Evolutionary conservation across 2,888 invertebrate species (phyloP).

Genomic region (Euplexia lucipara): DNA sequence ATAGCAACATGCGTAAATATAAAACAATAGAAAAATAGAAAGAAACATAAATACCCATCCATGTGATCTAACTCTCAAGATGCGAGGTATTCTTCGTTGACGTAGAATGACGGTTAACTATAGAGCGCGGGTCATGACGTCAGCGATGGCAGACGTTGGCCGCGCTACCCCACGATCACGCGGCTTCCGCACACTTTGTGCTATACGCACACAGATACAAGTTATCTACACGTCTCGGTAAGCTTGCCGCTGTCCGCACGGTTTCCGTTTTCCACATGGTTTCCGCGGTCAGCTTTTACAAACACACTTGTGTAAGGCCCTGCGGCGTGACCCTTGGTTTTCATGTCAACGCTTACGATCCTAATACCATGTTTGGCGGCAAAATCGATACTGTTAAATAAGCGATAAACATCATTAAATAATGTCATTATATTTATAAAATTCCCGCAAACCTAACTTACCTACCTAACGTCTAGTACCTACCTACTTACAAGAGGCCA

Average conservation of each 20-base stretch:
- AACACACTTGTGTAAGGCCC: constrained; percentile 47
- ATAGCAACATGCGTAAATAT: constrained; percentile 1
- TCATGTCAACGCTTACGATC: constrained; percentile 40
- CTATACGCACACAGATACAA: constrained; percentile 37
- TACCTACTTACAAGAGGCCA: constrained; percentile 7
- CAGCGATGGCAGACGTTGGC: constrained; percentile 59
- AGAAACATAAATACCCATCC: neutral
- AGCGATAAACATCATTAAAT: neutral
- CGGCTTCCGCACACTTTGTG: constrained; percentile 67
- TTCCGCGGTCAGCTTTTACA: constrained; percentile 61
- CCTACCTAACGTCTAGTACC: constrained; percentile 10
- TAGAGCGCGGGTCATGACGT: constrained; percentile 68
- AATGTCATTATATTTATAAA: constrained; percentile 9
- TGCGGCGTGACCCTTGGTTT: constrained; percentile 43
- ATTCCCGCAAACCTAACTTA: constrained; percentile 25
- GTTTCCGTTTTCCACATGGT: constrained; percentile 69
- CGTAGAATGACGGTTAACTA: constrained; percentile 48
- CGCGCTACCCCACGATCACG: constrained; percentile 68
- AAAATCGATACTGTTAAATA: constrained; percentile 8
- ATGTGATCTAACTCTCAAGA: constrained; percentile 3
- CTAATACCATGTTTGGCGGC: constrained; percentile 13
- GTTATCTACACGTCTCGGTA: constrained; percentile 43
- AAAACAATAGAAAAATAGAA: constrained; percentile 15
- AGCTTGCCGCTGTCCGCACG: constrained; percentile 40
- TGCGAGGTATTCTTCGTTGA: constrained; percentile 9